These are phyloP conservation scores for Pteruthius melanotis DNA, from an alignment of 2,113 vertebrate genomes.

Conservation along the genomic window DNA sequence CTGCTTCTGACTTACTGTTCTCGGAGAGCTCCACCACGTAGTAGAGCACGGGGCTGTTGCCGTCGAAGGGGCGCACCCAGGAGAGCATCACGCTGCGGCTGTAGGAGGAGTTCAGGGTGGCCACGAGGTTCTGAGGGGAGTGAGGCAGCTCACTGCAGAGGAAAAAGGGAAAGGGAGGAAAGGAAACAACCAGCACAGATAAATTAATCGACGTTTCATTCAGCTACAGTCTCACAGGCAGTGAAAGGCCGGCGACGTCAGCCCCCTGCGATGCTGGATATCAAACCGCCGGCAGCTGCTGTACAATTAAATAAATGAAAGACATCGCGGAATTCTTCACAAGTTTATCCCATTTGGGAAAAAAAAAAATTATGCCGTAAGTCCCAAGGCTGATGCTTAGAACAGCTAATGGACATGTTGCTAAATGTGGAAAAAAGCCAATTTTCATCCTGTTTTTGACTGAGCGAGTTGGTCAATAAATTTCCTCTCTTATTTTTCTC, in stretches of 20 bases:
- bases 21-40: slow-evolving; percentile 94
- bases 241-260: not conserved
- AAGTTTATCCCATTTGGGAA: not conserved
- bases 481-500: not conserved
- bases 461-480: slow-evolving; percentile 27
- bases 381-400: not conserved
- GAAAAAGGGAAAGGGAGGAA: not conserved
- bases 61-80: slow-evolving; percentile 94
- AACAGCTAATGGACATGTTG: not conserved
- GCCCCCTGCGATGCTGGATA: not conserved
- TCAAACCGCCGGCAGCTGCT: not conserved
- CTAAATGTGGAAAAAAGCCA: not conserved
- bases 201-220: not conserved
- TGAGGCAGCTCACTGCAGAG: slow-evolving; percentile 88
- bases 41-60: slow-evolving; percentile 90
- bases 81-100: slow-evolving; percentile 84
- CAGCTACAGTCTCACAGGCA: not conserved
- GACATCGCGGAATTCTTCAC: not conserved
- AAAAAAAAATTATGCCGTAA: not conserved
- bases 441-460: not conserved
- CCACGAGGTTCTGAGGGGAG: slow-evolving; percentile 89
- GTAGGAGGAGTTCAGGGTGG: slow-evolving; percentile 77
- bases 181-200: not conserved
- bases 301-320: slow-evolving; percentile 36
- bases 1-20: slow-evolving; percentile 84